phyloP scores from a whole-genome alignment of 2,797 vertebrate genomes.

The Rhincodon typus region DNA sequence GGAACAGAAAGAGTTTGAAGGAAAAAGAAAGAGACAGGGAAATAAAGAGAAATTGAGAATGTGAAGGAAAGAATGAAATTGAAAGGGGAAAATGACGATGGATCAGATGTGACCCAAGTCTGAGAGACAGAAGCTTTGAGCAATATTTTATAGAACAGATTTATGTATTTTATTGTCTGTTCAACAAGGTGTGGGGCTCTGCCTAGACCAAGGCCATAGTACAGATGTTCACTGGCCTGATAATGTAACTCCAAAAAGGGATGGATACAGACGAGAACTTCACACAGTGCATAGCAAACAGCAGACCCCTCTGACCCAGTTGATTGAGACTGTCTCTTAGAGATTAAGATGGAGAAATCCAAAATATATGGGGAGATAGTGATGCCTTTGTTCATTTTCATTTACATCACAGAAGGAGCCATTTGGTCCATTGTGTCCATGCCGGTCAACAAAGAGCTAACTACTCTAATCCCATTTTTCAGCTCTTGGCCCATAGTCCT shows the following conservation, averaged over 20 bases:
- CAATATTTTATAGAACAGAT: not conserved
- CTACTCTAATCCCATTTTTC: too few relatives aligned
- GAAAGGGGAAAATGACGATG: not conserved
- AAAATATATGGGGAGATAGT: not conserved
- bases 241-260: not conserved
- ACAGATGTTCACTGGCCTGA: not conserved
- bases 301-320: not conserved
- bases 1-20: not conserved
- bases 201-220: not conserved
- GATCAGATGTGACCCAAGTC: not conserved
- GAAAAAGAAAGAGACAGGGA: not conserved
- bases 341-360: not conserved
- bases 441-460: too few relatives aligned
- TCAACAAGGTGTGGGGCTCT: not conserved
- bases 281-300: not conserved
- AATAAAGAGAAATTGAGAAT: too few relatives aligned
- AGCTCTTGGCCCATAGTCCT: too few relatives aligned
- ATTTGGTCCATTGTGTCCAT: too few relatives aligned
- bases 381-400: not conserved
- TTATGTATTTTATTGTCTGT: not conserved
- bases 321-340: not conserved
- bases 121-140: not conserved
- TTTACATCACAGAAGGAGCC: too few relatives aligned
- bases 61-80: not conserved
- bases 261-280: not conserved